Percentiles rank a stretch among this genome's conserved stretches.
Evolutionary conservation across 2,113 vertebrate genomes (phyloP).

Genomic region (Pelodiscus sinensis): DNA sequence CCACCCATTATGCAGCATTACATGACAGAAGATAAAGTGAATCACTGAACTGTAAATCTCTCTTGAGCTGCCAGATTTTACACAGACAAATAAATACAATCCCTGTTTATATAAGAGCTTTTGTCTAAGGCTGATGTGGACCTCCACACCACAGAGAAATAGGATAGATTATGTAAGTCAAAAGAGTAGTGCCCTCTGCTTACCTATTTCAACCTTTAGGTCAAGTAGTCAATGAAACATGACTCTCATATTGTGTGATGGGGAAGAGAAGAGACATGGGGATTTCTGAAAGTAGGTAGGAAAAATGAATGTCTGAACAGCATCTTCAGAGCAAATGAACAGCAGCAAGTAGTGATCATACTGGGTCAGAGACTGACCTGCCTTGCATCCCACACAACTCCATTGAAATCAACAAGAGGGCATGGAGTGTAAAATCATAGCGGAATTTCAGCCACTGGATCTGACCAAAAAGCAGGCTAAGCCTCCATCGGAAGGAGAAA

Average conservation of each 20-base stretch:
- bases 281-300: not conserved
- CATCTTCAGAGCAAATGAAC: not conserved
- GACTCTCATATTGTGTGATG: not conserved
- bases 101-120: not conserved
- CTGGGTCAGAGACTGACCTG: fast-evolving
- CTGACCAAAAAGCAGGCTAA: not conserved
- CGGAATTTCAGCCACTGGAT: not conserved
- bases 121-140: constrained; percentile 1
- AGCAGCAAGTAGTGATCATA: not conserved
- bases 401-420: not conserved
- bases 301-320: not conserved
- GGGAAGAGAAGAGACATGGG: not conserved
- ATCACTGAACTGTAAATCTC: constrained; percentile 38
- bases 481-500: not conserved
- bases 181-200: not conserved
- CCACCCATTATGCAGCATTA: not conserved
- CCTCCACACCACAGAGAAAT: not conserved
- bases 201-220: not conserved
- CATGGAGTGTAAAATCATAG: not conserved
- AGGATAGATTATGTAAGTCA: not conserved
- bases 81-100: constrained; percentile 46
- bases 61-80: constrained; percentile 21
- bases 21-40: constrained; percentile 43
- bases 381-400: not conserved
- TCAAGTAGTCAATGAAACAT: not conserved